Evolutionary conservation across 2,797 vertebrate species (phyloP).

Genomic region (Capromys pilorides): DNA sequence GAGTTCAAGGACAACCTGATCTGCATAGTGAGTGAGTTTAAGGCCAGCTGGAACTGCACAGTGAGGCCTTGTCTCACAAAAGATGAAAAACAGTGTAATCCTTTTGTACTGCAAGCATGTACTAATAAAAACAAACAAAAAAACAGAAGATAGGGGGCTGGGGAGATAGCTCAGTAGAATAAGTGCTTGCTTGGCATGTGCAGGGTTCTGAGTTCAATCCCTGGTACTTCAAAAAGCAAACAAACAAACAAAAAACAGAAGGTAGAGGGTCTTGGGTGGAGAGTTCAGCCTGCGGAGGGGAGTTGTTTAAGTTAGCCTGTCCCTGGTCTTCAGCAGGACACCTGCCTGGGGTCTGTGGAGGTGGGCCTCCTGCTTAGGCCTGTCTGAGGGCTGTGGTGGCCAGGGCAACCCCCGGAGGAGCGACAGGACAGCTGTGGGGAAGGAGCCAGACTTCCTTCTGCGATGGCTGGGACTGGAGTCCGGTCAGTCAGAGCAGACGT

Average conservation of each 20-base stretch:
- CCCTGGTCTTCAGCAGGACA: not conserved
- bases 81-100: too few species aligned
- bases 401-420: accelerated
- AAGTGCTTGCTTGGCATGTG: too few species aligned
- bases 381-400: not conserved
- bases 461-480: accelerated
- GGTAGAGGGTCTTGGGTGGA: not conserved
- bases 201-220: too few species aligned
- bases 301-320: not conserved
- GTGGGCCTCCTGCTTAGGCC: accelerated
- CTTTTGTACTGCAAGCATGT: not conserved
- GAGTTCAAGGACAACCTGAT: not conserved
- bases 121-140: not conserved
- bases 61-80: not conserved
- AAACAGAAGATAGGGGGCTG: not conserved
- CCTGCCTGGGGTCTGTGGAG: not conserved
- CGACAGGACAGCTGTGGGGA: accelerated
- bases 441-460: not conserved
- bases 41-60: not conserved
- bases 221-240: too few species aligned
- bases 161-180: too few species aligned
- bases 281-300: not conserved
- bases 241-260: not conserved
- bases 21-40: not conserved
- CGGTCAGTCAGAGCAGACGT: not conserved